Conservation (phyloP, 2,888 invertebrate species). For the Temnothorax ravouxi region DNA sequence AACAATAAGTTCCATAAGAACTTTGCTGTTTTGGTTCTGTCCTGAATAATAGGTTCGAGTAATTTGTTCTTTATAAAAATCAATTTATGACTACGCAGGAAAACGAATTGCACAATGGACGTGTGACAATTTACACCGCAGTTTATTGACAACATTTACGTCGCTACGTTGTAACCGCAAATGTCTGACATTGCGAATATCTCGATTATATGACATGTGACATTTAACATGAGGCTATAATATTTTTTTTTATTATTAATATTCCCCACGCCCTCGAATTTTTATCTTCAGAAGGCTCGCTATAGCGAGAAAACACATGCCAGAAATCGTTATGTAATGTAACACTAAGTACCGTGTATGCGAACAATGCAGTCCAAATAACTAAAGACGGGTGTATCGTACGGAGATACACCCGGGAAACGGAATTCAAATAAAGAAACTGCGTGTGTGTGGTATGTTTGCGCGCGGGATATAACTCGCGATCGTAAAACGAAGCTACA, state of each 20-base stretch:
- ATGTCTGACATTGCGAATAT: not conserved
- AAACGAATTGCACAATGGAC: not conserved
- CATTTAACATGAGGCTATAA: not conserved
- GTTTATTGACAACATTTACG: not conserved
- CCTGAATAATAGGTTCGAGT: not conserved
- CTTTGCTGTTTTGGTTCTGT: not conserved
- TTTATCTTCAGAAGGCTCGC: not conserved
- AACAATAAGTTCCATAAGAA: constrained; percentile 1
- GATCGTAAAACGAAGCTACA: constrained; percentile 63
- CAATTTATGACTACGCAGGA: not conserved
- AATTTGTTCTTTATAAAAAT: not conserved
- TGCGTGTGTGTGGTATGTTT: constrained; percentile 3
- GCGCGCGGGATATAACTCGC: constrained; percentile 44
- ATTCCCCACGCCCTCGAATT: not conserved
- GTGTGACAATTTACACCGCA: not conserved
- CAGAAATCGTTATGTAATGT: constrained; percentile 11
- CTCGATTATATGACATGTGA: not conserved
- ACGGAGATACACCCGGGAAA: constrained; percentile 23
- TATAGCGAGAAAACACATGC: not conserved
- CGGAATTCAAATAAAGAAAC: constrained; percentile 13
- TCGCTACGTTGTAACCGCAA: not conserved
- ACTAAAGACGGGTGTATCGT: constrained; percentile 8
- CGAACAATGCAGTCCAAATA: constrained; percentile 27
- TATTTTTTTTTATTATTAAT: not conserved
- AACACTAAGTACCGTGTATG: not conserved